Conservation (phyloP, 2,888 invertebrate genomes). For the Anaspis maculata region DNA sequence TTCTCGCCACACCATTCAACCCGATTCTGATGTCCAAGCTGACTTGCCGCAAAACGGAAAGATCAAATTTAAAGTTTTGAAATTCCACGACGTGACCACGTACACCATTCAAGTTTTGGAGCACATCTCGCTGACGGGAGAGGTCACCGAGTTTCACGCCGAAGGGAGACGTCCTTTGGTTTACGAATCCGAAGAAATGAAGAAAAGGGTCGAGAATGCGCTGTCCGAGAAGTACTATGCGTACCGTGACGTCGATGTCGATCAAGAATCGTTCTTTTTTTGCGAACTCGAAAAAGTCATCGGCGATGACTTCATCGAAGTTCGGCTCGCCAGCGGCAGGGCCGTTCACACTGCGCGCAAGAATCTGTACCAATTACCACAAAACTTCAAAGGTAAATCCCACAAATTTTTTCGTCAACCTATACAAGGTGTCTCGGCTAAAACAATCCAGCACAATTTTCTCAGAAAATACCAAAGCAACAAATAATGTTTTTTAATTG, state of each 20-base stretch:
- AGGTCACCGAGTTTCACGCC: slow-evolving; percentile 2
- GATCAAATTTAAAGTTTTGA: slow-evolving; percentile 50
- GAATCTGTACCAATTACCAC: slow-evolving; percentile 45
- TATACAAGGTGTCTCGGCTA: too few relatives aligned
- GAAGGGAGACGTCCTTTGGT: slow-evolving; percentile 34
- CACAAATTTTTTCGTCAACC: too few relatives aligned
- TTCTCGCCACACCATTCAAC: slow-evolving; percentile 54
- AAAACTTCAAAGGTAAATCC: slow-evolving; percentile 33
- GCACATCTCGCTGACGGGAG: slow-evolving; percentile 32
- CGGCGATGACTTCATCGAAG: slow-evolving; percentile 16
- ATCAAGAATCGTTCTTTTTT: slow-evolving; percentile 44
- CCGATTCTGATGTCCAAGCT: slow-evolving; percentile 46
- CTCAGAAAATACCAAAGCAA: too few relatives aligned
- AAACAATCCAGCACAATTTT: too few relatives aligned
- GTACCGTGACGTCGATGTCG: slow-evolving; percentile 8
- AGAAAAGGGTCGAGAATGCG: slow-evolving; percentile 25
- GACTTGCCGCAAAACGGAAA: slow-evolving; percentile 48
- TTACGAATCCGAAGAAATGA: background rate
- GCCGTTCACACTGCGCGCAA: slow-evolving; percentile 39
- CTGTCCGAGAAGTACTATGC: slow-evolving; percentile 52
- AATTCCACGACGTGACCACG: slow-evolving; percentile 52
- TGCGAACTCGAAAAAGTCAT: slow-evolving; percentile 49
- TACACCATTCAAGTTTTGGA: slow-evolving; percentile 53
- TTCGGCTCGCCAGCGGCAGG: slow-evolving; percentile 39
- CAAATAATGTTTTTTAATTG: too few relatives aligned